Evolutionary conservation across 2,888 invertebrate species (phyloP), one percentile per base, ranked within the genome.

Genomic region (Actias luna): DNA sequence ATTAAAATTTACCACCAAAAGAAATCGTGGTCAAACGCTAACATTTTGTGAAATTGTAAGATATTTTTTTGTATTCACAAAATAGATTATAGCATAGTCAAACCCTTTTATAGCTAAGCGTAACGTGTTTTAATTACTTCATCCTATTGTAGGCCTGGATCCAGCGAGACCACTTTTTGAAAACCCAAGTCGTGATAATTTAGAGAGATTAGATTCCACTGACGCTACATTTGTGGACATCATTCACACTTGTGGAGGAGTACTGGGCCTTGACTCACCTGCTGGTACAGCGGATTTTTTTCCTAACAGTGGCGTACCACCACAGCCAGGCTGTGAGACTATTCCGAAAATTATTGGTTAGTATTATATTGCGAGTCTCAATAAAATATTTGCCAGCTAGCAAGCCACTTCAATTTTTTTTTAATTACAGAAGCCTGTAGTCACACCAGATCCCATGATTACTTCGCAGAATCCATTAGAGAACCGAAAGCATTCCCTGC

Each of bases 211-310:
- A 58, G 95, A 96, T 66, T 63, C 69, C 10, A 66, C 69, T 64
- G 96, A 96, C 82, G 96, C 96, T 0, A 87, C 86, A 64, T 93
- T 95, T 64, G 95, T 96, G 33, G 93, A 93, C 64, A 84, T 94
- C 18, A 93, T 96, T 35, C 96, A 96, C 77, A 95, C 96, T 2
- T 96, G 96, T 78, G 94, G 95, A 0, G 95, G 95, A 1, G 87
- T 93, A 58, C 83, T 96, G 29, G 96, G 96, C 0, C 94, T 95
- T 73, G 85, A 88, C 55, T 92, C 93, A 35, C 92, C 94, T 67
- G 90, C 94, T 0, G 96, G 96, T 1, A 94, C 94, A 72, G 93
- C 94, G 0, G 95, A 96, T 81, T 96, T 95, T 84, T 96, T 94
- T 75, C 93, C 96, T 8, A 96, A 96, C 76, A 95, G 94, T 22